Evolutionary conservation across 2,888 invertebrate genomes (phyloP).

Genomic region (Biston stratarius): DNA sequence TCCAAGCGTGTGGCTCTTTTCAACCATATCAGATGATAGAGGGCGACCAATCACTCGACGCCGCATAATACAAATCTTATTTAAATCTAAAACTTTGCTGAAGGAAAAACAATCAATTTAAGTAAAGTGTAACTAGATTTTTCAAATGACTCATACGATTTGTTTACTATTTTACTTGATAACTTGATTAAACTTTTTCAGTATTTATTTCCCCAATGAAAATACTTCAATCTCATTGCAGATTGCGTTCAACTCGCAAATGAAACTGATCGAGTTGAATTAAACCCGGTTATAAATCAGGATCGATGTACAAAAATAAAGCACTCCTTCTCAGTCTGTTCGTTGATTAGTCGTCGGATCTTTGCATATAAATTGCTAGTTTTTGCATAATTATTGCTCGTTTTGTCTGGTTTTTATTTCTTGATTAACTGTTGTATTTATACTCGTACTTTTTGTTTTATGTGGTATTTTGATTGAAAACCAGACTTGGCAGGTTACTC

Average conservation of each 20-base stretch:
- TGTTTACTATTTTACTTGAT: not conserved
- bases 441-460: conserved; percentile 15
- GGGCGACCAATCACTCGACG: too few relatives aligned
- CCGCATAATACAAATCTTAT: too few relatives aligned
- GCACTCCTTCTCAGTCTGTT: conserved; percentile 43
- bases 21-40: too few relatives aligned
- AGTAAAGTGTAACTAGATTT: too few relatives aligned
- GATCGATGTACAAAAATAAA: conserved; percentile 55
- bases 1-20: too few relatives aligned
- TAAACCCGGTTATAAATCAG: conserved; percentile 53
- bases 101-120: too few relatives aligned
- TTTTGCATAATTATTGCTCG: conserved; percentile 45
- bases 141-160: too few relatives aligned
- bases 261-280: conserved; percentile 42
- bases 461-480: conserved; percentile 7
- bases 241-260: conserved; percentile 38
- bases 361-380: conserved; percentile 55
- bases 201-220: not conserved
- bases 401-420: conserved; percentile 39
- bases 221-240: conserved; percentile 19
- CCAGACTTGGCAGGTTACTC: not conserved
- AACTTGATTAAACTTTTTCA: not conserved
- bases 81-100: too few relatives aligned
- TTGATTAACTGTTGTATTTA: conserved; percentile 30
- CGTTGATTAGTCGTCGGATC: conserved; percentile 52